Conservation (phyloP, 2,888 invertebrate species). For the Dexiosoma caninum region DNA sequence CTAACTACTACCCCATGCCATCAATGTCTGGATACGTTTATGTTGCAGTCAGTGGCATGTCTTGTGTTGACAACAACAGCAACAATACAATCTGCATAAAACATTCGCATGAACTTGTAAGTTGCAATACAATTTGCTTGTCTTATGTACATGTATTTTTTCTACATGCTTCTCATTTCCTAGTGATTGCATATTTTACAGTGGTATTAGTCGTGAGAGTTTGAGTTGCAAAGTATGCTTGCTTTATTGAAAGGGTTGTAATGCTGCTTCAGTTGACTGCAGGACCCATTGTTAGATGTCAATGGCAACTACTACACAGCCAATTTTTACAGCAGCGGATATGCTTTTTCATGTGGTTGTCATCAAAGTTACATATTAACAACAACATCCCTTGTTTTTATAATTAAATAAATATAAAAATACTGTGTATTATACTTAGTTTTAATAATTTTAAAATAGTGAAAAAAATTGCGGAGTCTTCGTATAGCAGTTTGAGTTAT, state of each 20-base stretch:
- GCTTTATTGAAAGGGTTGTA: slow-evolving; percentile 8
- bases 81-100: neutral
- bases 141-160: slow-evolving; percentile 13
- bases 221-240: neutral
- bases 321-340: slow-evolving; percentile 47
- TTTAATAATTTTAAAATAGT: neutral
- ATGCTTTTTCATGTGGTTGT: neutral
- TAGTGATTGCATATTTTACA: neutral
- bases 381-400: neutral
- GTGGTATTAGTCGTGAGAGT: slow-evolving; percentile 17
- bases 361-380: neutral
- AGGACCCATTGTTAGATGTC: slow-evolving; percentile 22
- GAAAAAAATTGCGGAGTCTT: neutral
- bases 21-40: slow-evolving; percentile 37
- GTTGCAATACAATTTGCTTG: slow-evolving; percentile 47
- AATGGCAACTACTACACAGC: slow-evolving; percentile 14
- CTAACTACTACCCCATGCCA: slow-evolving; percentile 30
- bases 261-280: slow-evolving; percentile 12
- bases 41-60: slow-evolving; percentile 26
- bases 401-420: neutral
- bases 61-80: slow-evolving; percentile 19
- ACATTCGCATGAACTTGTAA: slow-evolving; percentile 25
- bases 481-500: too few species aligned
- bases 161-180: slow-evolving; percentile 12
- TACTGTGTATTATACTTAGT: too few species aligned